phyloP scores from a whole-genome alignment of 2,888 invertebrate species.

The Lymantria monacha region DNA sequence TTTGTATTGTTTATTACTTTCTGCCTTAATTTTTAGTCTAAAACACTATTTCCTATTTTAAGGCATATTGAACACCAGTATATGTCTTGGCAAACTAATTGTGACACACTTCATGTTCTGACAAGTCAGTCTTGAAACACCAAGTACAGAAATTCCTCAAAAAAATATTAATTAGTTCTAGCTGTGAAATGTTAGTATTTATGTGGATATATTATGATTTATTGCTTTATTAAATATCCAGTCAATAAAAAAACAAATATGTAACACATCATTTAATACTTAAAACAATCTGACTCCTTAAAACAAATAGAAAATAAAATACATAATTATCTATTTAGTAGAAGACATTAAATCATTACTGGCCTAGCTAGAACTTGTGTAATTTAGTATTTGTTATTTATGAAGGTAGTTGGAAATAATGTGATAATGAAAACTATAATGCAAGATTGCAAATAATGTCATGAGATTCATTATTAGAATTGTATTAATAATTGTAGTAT shows the following conservation, averaged over 20 bases:
- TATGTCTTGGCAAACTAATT: slow-evolving; percentile 43
- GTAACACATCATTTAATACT: too few species aligned
- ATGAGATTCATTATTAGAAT: too few species aligned
- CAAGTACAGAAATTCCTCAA: slow-evolving; percentile 44
- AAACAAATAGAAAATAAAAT: not conserved
- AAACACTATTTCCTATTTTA: slow-evolving; percentile 31
- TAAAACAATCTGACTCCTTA: not conserved
- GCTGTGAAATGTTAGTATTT: slow-evolving; percentile 58
- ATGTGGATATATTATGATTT: slow-evolving; percentile 7
- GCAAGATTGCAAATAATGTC: too few species aligned
- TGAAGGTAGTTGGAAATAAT: too few species aligned
- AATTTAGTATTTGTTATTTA: too few species aligned
- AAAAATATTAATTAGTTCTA: slow-evolving; percentile 38
- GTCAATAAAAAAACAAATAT: not conserved
- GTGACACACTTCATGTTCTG: slow-evolving; percentile 46
- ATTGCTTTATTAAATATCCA: slow-evolving; percentile 1
- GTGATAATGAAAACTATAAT: too few species aligned
- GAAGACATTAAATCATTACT: too few species aligned
- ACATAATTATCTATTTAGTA: not conserved
- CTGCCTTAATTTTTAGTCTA: not conserved
- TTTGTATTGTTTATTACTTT: not conserved
- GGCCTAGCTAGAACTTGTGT: too few species aligned
- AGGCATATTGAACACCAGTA: slow-evolving; percentile 42
- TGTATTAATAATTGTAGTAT: too few species aligned
- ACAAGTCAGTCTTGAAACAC: slow-evolving; percentile 39